A percentile compares a stretch with the other conserved stretches of the same genome.
These are phyloP conservation scores for Nemurella pictetii DNA, from an alignment of 2,888 invertebrate genomes.

Conservation along the genomic window DNA sequence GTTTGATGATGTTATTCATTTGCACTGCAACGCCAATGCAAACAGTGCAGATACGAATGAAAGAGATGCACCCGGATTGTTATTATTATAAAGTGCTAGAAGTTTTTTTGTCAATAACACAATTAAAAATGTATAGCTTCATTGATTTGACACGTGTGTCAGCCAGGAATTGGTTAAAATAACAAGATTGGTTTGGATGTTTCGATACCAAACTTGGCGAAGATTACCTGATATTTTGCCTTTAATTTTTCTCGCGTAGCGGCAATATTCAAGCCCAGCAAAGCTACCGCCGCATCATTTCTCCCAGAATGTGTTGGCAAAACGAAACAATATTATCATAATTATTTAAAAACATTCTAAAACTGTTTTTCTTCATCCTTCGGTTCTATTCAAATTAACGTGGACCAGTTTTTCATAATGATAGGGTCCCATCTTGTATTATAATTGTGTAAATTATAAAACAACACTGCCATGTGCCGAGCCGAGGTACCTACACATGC, in stretches of 20 bases:
- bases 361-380: slow-evolving; percentile 1
- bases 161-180: not conserved
- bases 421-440: not conserved
- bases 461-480: not conserved
- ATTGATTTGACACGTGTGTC: not conserved
- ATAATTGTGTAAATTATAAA: slow-evolving; percentile 17
- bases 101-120: not conserved
- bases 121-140: not conserved
- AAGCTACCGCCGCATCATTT: not conserved
- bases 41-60: not conserved
- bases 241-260: not conserved
- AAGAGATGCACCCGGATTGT: not conserved
- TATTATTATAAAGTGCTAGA: not conserved
- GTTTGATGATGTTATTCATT: not conserved
- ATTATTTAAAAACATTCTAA: not conserved
- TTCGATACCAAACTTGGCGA: not conserved
- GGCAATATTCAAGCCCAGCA: not conserved
- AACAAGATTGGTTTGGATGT: not conserved
- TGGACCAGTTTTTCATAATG: not conserved
- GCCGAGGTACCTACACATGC: not conserved
- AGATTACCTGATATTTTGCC: not conserved
- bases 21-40: too few species aligned
- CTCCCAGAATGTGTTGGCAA: not conserved
- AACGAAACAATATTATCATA: not conserved
- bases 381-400: slow-evolving; percentile 9